Evolutionary conservation across 1,140 invertebrate species (phyloP).

Genomic region (Heliconius congener): DNA sequence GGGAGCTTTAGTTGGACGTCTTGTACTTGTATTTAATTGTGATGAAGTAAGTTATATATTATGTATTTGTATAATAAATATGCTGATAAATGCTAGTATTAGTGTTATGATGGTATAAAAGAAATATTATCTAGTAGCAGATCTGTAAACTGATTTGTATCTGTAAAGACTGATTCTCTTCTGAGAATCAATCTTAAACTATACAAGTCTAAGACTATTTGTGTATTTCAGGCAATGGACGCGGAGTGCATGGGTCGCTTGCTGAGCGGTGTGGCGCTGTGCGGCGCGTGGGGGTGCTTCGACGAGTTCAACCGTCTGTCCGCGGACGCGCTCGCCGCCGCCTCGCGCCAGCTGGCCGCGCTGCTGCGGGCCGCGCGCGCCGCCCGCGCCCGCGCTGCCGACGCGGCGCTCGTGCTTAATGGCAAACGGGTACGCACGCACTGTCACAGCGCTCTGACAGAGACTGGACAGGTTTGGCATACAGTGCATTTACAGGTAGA

Average conservation of each 20-base stretch:
- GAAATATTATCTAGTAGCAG: too few relatives aligned
- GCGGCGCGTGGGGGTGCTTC: slow-evolving; percentile 99
- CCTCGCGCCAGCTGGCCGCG: slow-evolving; percentile 91
- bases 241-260: slow-evolving; percentile 96
- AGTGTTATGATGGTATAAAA: too few relatives aligned
- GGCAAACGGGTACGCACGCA: slow-evolving; percentile 82
- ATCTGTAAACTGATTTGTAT: too few relatives aligned
- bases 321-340: slow-evolving; percentile 94
- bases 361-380: slow-evolving; percentile 53
- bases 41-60: slow-evolving; percentile 88
- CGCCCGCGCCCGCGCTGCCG: background rate
- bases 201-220: too few relatives aligned
- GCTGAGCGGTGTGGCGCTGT: slow-evolving; percentile 94
- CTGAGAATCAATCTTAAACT: too few relatives aligned
- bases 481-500: too few relatives aligned
- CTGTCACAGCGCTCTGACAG: too few relatives aligned
- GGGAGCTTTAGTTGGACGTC: slow-evolving; percentile 92
- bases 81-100: too few relatives aligned
- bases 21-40: slow-evolving; percentile 98
- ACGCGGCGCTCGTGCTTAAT: slow-evolving; percentile 77
- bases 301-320: slow-evolving; percentile 99
- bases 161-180: too few relatives aligned
- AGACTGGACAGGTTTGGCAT: too few relatives aligned
- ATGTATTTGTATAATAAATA: background rate
- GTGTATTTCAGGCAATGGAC: slow-evolving; percentile 90